These are phyloP conservation scores for Xiphophorus hellerii DNA, from an alignment of 2,113 vertebrate species.

Conservation along the genomic window DNA sequence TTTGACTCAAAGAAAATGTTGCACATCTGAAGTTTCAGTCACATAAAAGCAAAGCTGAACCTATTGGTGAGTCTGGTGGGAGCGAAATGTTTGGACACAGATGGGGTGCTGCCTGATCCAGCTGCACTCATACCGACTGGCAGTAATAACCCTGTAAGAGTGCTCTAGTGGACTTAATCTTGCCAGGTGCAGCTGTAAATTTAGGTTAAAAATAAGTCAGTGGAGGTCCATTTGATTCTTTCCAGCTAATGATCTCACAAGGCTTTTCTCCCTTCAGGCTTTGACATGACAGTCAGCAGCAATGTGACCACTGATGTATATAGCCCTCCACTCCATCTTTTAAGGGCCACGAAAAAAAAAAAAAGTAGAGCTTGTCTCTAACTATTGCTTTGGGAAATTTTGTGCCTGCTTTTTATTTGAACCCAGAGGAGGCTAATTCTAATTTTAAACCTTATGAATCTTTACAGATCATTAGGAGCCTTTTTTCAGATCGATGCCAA, in stretches of 20 bases:
- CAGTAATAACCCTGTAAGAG: conserved; percentile 10
- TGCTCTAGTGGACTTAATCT: conserved; percentile 1
- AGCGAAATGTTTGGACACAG: background rate
- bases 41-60: background rate
- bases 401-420: conserved; percentile 9
- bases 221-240: background rate
- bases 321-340: background rate
- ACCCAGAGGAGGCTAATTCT: conserved; percentile 30
- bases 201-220: conserved; percentile 26
- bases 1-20: background rate
- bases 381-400: conserved; percentile 12
- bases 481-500: no score
- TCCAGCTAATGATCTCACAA: conserved; percentile 3
- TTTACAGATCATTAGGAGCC: background rate
- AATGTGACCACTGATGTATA: conserved; percentile 1
- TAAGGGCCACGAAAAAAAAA: conserved; percentile 10
- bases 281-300: conserved; percentile 21
- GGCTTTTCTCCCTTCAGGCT: conserved; percentile 13
- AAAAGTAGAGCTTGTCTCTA: conserved; percentile 11
- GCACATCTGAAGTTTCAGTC: background rate
- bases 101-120: background rate
- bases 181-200: conserved; percentile 20
- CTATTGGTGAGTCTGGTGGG: background rate
- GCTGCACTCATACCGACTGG: conserved; percentile 1
- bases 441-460: conserved; percentile 42